phyloP scores from a whole-genome alignment of 2,888 invertebrate species.

The Coelogynopora nodosa region DNA sequence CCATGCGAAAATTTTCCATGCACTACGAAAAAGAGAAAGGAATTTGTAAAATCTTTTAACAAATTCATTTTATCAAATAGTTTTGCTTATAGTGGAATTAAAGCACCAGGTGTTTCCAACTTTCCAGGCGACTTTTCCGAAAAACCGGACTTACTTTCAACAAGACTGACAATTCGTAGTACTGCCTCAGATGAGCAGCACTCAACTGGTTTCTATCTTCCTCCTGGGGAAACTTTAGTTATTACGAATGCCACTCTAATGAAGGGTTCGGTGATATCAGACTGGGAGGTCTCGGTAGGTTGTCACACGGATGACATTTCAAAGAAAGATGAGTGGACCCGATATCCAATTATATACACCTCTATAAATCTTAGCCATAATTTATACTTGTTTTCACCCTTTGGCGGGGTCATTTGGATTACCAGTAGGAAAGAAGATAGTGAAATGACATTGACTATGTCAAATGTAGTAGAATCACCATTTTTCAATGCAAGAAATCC shows the following conservation, averaged over 20 bases:
- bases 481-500: conserved; percentile 3
- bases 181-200: neutral
- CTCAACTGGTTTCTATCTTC: conserved; percentile 30
- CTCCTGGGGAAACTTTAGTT: neutral
- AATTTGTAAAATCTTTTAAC: neutral
- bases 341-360: neutral
- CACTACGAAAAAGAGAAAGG: neutral
- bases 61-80: neutral
- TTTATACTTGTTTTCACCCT: neutral
- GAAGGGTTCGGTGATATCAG: neutral
- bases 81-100: conserved; percentile 18
- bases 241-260: neutral
- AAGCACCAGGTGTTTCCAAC: neutral
- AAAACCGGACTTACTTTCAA: neutral
- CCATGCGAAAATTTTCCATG: neutral
- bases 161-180: neutral
- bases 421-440: neutral
- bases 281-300: conserved; percentile 12
- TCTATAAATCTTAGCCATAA: neutral
- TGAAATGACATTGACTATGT: neutral
- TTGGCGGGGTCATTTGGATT: conserved; percentile 34
- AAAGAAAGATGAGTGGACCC: neutral
- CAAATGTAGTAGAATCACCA: conserved; percentile 29
- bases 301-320: conserved; percentile 33
- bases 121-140: conserved; percentile 35